phyloP scores from a whole-genome alignment of 2,888 invertebrate species.

The Drosophila austrosaltans region DNA sequence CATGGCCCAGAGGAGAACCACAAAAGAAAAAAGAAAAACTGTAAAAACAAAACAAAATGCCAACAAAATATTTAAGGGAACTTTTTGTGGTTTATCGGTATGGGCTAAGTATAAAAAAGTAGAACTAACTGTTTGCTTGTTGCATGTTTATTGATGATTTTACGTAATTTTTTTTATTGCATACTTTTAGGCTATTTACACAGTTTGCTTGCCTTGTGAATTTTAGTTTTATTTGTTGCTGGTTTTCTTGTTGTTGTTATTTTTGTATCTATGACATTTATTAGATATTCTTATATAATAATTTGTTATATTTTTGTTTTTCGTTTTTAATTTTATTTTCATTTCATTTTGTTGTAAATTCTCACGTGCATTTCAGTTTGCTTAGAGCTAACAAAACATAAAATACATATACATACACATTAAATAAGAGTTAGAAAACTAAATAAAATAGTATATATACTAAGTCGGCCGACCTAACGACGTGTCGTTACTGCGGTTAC shows the following conservation, averaged over 20 bases:
- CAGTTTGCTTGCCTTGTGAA: slow-evolving; percentile 47
- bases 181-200: slow-evolving; percentile 73
- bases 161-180: slow-evolving; percentile 59
- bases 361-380: slow-evolving; percentile 78
- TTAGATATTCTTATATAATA: slow-evolving; percentile 42
- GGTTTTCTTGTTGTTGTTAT: background rate
- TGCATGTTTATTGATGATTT: slow-evolving; percentile 65
- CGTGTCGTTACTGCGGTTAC: slow-evolving; percentile 1
- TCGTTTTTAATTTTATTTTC: slow-evolving; percentile 16
- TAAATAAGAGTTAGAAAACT: slow-evolving; percentile 15
- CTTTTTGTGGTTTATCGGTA: slow-evolving; percentile 51
- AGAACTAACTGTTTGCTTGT: slow-evolving; percentile 29
- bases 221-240: slow-evolving; percentile 25
- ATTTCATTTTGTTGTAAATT: slow-evolving; percentile 65
- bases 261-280: slow-evolving; percentile 41
- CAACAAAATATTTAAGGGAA: slow-evolving; percentile 56
- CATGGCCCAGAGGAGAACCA: slow-evolving; percentile 28
- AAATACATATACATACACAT: slow-evolving; percentile 34
- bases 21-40: slow-evolving; percentile 27
- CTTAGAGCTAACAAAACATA: slow-evolving; percentile 71
- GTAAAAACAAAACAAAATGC: slow-evolving; percentile 26
- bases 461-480: background rate
- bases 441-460: slow-evolving; percentile 12
- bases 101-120: background rate
- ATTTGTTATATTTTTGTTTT: slow-evolving; percentile 24